Evolutionary conservation across 2,797 vertebrate genomes (phyloP).

Genomic region (Prunella strophiata): DNA sequence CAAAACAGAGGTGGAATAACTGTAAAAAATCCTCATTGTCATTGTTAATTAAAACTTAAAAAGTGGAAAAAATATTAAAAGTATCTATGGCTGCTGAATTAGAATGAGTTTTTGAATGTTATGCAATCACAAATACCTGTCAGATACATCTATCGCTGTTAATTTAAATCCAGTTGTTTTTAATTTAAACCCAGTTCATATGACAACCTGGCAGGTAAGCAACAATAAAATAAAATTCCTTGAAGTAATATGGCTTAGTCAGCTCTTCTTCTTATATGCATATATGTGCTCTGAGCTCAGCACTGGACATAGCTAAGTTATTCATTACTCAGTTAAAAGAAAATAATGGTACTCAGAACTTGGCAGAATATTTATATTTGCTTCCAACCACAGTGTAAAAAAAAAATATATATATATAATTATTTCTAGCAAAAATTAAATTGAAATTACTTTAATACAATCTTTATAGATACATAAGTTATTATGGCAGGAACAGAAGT

Average conservation of each 20-base stretch:
- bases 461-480: not conserved
- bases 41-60: constrained; percentile 33
- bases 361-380: not conserved
- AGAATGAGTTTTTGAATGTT: not conserved
- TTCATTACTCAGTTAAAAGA: not conserved
- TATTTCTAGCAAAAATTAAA: not conserved
- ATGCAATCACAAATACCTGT: not conserved
- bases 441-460: not conserved
- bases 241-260: not conserved
- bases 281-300: not conserved
- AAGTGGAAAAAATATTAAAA: constrained; percentile 6
- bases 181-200: not conserved
- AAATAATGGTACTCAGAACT: not conserved
- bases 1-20: not conserved
- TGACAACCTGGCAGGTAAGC: not conserved
- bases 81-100: not conserved
- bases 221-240: not conserved
- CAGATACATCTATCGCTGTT: not conserved
- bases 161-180: not conserved
- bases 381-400: not conserved
- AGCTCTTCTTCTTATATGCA: not conserved
- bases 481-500: not conserved
- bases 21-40: not conserved
- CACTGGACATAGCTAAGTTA: not conserved
- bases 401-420: not conserved